Evolutionary conservation across 2,888 invertebrate genomes (phyloP), one percentile per base, ranked within the genome.

Genomic region (Anoplius nigerrimus): DNA sequence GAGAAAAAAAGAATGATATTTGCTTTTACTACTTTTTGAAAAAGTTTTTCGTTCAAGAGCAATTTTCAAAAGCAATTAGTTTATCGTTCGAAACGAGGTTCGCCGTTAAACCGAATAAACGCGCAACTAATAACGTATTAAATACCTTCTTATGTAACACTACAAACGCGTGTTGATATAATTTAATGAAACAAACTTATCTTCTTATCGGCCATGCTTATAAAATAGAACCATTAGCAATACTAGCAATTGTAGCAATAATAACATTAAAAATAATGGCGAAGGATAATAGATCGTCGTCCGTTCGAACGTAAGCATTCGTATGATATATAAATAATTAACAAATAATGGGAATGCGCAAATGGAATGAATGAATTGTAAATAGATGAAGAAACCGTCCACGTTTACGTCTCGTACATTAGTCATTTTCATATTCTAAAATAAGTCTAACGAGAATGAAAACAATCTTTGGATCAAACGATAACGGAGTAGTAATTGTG

Each of bases 111-210:
- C 45, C 62, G 79, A 70, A 61, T 88, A 75, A 71, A 78, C 62
- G 58, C 71, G 61, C 70, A 69, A 90, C 89, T 87, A 86, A 87
- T 82, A n/a, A n/a, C n/a, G n/a, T n/a, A n/a, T 87, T 86, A 88
- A 89, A 88, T 88, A 87, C 86, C 69, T 77, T 72, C 84, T 70
- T 66, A 61, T 61, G 74, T 66, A 56, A 48, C 18, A 74, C 75
- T 72, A 78, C 78, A 66, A 75, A 81, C 71, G 69, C 71, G 74
- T 34, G 18, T 46, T 16, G 48, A 16, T 48, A 43, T 27, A 43
- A 13, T 46, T 54, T 20, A 51, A 66, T 52, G 54, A 64, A 74
- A 53, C 61, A 6, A 53, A 55, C 51, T 48, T 15, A 51, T 5
- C 22, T n/a, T 59, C 56, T 56, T 8, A 43, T 55, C 15, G 20